These are phyloP conservation scores for Lysiphlebus fabarum DNA, from an alignment of 1,140 invertebrate genomes.

Conservation along the genomic window DNA sequence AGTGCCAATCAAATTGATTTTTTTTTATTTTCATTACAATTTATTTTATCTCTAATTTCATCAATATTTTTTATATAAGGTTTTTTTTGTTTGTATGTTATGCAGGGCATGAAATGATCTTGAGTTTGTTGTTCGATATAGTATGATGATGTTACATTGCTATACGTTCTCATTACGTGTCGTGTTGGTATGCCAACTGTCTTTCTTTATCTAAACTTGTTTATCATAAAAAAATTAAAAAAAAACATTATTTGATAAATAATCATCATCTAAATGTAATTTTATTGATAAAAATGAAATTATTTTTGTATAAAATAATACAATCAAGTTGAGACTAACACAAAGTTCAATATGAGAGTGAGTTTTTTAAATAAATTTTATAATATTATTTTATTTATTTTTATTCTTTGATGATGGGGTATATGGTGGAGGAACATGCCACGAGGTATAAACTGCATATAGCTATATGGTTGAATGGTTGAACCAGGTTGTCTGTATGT, in stretches of 20 bases:
- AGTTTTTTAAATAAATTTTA: conserved; percentile 22
- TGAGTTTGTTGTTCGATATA: background rate
- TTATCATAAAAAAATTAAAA: too few relatives aligned
- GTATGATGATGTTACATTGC: too few relatives aligned
- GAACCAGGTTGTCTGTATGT: background rate
- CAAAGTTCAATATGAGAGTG: conserved; percentile 21
- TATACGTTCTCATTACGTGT: conserved; percentile 55
- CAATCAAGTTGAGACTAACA: too few relatives aligned
- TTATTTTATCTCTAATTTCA: background rate
- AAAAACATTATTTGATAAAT: too few relatives aligned
- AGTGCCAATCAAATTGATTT: conserved; percentile 3
- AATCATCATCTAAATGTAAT: too few relatives aligned
- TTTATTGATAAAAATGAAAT: too few relatives aligned
- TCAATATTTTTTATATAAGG: background rate
- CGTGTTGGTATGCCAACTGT: conserved; percentile 54
- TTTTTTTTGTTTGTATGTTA: too few relatives aligned
- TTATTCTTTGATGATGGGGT: background rate
- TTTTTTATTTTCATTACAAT: background rate
- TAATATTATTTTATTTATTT: background rate
- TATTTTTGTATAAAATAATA: conserved; percentile 20
- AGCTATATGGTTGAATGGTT: too few relatives aligned
- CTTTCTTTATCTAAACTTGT: too few relatives aligned
- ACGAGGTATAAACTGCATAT: conserved; percentile 11
- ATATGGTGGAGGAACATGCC: conserved; percentile 24
- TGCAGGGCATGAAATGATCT: too few relatives aligned